Percentiles rank a stretch among this genome's conserved stretches.
Conservation (phyloP, 2,113 vertebrate species). For the Danio rerio region GRCz12tu NC_133188.1:15759001-15759500, state of each 20-base stretch:
- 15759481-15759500: too few relatives aligned
- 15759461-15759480: too few relatives aligned
- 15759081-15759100: slow-evolving; percentile 15
- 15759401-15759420: too few relatives aligned
- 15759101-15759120: background rate
- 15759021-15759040: background rate
- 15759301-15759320: background rate
- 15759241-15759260: background rate
- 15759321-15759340: background rate
- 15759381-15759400: too few relatives aligned
- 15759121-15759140: background rate
- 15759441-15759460: too few relatives aligned
- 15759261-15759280: too few relatives aligned
- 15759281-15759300: too few relatives aligned
- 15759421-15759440: too few relatives aligned
- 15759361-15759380: background rate
- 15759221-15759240: background rate
- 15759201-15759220: background rate
- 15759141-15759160: slow-evolving; percentile 1
- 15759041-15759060: background rate
- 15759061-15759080: background rate
- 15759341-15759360: background rate
- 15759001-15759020: background rate
- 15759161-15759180: background rate
- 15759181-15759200: background rate